Evolutionary conservation across 2,797 vertebrate species (phyloP), one percentile per base, ranked within the genome.

Genomic region (Pagetopsis macropterus): DNA sequence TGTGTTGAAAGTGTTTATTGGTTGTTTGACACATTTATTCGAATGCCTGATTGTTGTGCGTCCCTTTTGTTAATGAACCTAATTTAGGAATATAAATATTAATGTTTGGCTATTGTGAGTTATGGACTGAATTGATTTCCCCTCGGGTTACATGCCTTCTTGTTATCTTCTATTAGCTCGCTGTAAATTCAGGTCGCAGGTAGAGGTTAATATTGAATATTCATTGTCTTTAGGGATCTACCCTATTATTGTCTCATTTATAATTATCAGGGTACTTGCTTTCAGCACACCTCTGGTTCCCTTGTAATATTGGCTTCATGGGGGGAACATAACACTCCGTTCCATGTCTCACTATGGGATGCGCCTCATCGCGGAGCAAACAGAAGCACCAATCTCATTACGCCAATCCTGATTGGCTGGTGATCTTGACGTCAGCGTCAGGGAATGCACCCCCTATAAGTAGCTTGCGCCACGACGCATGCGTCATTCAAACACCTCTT

Each of bases 41-140:
- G 43, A n/a, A 54, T 31, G 16, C 64, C 14, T 70, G 7, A 41
- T 72, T 70, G 41, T 15, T 14, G 43, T n/a, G 37, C 8, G 13
- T 33, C 31, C 12, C 52, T 23, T 11, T 58, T 75, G 55, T 56
- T 75, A 43, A 72, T 81, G 57, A 83, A 57, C 48, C 55, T 70
- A 37, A 69, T 60, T 15, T 23, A 64, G 37, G 70, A 19, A 48
- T 46, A 60, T 63, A 52, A 62, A 84, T 72, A 64, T 79, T 70
- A 21, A 73, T 64, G 41, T 44, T 19, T 40, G 14, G 46, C 23
- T 57, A 19, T 50, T 77, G 37, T 69, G 74, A 45, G n/a, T 58
- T 64, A 46, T 51, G 54, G 41, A 9, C 51, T 58, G 63, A 66
- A 13, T 9, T 73, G 66, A 76, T 79, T 75, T 70, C 52, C 58